Percentiles rank a stretch among this genome's conserved stretches.
Evolutionary conservation across 2,113 vertebrate genomes (phyloP).

Genomic region (Columbina picui): DNA sequence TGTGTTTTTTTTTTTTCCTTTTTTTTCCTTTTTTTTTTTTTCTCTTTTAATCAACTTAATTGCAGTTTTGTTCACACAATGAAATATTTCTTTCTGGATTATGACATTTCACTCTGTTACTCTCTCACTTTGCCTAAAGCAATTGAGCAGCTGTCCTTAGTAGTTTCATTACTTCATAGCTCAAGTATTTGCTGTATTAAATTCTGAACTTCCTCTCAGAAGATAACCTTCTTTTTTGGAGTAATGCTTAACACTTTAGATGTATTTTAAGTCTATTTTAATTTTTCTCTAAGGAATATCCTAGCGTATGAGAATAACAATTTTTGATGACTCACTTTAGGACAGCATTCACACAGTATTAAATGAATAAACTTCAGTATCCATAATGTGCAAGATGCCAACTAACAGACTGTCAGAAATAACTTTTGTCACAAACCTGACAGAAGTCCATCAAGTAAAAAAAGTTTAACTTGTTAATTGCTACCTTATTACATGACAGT

Average conservation of each 20-base stretch:
- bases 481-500: background rate
- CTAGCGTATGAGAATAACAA: background rate
- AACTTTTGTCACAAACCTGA: background rate
- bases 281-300: background rate
- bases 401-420: background rate
- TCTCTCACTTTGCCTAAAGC: background rate
- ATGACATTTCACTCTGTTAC: background rate
- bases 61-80: background rate
- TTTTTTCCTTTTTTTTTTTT: too few species aligned
- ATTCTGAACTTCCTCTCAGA: background rate
- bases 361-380: background rate
- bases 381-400: background rate
- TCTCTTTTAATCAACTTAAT: background rate
- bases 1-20: background rate
- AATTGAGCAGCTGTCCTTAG: background rate
- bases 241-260: background rate
- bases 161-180: conserved; percentile 1
- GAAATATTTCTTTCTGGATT: background rate
- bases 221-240: background rate
- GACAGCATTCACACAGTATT: background rate
- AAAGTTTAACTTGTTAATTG: background rate
- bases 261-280: background rate
- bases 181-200: conserved; percentile 4
- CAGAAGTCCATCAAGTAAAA: background rate
- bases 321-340: background rate